Evolutionary conservation across 2,797 vertebrate species (phyloP), one percentile per base, ranked within the genome.

Genomic region (Semotilus atromaculatus): DNA sequence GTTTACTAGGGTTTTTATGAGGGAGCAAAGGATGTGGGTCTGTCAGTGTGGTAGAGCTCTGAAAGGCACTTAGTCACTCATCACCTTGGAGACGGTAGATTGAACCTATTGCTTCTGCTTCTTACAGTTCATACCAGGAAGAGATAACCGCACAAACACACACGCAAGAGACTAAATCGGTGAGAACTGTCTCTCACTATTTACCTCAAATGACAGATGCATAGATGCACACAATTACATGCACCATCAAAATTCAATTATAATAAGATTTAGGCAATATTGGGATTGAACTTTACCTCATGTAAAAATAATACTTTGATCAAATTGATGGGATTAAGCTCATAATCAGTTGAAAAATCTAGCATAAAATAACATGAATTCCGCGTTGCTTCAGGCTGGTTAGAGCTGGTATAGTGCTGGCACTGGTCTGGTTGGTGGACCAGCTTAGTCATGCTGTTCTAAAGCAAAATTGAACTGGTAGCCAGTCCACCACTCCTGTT

Each of bases 21-120:
- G 19, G 34, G 64, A 60, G 45, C 13, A 5, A 80, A 84, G 73
- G 74, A 80, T 76, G 51, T 18, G 60, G 81, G 85, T 87, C 26
- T 79, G 83, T 79, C 51, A 36, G 14, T 71, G 75, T 85, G 81
- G 60, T 60, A 51, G 51, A 51, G 26, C 85, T 87, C 66, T 76
- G 77, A 86, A 81, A 73, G 67, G 48, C 60, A 51, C 91, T 90
- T 89, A 88, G 91, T 90, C 88, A 87, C 76, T 78, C 85, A 87
- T 90, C 90, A 76, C 87, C 84, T 88, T 86, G 87, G 90, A 89
- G 76, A 91, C 79, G 26, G 79, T 36, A 60, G 88, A 91, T 91
- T 86, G 89, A 89, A 87, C 60, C 81, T 62, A 84, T 68, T 18
- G 1, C 68, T 82, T 85, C 58, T 87, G 72, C 70, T 71, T 68